These are phyloP conservation scores for Gracilinanus agilis DNA, from an alignment of 2,113 vertebrate species.

Conservation along the genomic window DNA sequence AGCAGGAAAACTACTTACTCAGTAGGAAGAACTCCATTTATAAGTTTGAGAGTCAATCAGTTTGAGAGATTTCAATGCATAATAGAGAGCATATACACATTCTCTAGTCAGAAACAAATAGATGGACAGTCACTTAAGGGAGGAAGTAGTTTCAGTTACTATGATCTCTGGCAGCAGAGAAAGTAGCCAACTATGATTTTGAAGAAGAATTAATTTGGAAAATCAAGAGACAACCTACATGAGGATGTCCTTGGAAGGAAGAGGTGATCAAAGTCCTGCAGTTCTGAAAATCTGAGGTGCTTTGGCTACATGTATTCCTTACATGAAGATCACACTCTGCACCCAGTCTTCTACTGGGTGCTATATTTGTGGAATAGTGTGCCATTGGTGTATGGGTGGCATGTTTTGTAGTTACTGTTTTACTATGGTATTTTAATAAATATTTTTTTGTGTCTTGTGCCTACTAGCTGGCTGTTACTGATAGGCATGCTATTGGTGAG, in stretches of 20 bases:
- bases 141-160: not conserved
- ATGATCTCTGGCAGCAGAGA: not conserved
- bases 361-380: not conserved
- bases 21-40: not conserved
- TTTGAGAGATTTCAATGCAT: not conserved
- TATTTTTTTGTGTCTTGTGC: not conserved
- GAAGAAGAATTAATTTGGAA: not conserved
- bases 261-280: too few relatives aligned
- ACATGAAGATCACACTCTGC: not conserved
- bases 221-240: not conserved
- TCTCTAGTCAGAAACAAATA: not conserved
- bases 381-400: not conserved
- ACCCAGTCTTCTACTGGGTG: not conserved
- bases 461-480: not conserved
- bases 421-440: not conserved
- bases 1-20: not conserved
- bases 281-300: too few relatives aligned
- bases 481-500: not conserved
- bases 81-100: not conserved
- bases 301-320: too few relatives aligned
- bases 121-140: not conserved
- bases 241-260: not conserved
- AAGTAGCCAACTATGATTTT: not conserved
- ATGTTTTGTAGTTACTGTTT: not conserved
- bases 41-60: not conserved